These are phyloP conservation scores for Pachliopta kotzebuea DNA, from an alignment of 2,888 invertebrate genomes.

Conservation along the genomic window DNA sequence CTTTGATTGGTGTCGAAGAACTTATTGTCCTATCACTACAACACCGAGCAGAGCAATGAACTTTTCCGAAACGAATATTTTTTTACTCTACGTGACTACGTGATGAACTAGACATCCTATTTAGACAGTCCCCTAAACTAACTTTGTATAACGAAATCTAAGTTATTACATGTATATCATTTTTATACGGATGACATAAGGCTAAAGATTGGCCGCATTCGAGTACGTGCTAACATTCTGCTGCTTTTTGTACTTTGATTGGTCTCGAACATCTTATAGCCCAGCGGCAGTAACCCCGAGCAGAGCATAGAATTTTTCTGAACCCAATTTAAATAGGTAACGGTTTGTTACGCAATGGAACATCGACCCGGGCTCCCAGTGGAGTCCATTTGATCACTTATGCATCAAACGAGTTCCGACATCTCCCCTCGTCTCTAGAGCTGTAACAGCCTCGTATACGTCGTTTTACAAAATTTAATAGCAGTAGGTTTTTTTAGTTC, in stretches of 20 bases:
- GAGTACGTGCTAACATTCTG: constrained; percentile 56
- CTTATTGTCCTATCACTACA: constrained; percentile 42
- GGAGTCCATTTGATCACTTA: constrained; percentile 69
- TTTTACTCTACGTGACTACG: too few relatives aligned
- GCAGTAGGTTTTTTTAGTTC: constrained; percentile 55
- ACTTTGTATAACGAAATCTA: too few relatives aligned
- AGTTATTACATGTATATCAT: not conserved
- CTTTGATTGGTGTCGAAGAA: constrained; percentile 44
- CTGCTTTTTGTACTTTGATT: constrained; percentile 50
- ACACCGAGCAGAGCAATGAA: constrained; percentile 49
- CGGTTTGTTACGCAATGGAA: constrained; percentile 71
- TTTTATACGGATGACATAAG: constrained; percentile 49
- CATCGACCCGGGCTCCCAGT: constrained; percentile 61
- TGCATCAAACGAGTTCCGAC: constrained; percentile 72
- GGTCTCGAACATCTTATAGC: constrained; percentile 45
- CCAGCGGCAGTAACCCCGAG: constrained; percentile 38
- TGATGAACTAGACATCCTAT: too few relatives aligned
- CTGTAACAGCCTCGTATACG: constrained; percentile 42
- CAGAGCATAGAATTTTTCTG: constrained; percentile 60
- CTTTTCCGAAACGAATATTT: constrained; percentile 59
- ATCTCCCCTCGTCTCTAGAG: constrained; percentile 43
- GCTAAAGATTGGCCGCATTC: constrained; percentile 49
- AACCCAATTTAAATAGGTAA: constrained; percentile 74
- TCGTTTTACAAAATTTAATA: constrained; percentile 51
- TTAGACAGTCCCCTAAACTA: too few relatives aligned